These are phyloP conservation scores for Drosophila equinoxialis DNA, from an alignment of 1,140 invertebrate species.

Conservation along the genomic window DNA sequence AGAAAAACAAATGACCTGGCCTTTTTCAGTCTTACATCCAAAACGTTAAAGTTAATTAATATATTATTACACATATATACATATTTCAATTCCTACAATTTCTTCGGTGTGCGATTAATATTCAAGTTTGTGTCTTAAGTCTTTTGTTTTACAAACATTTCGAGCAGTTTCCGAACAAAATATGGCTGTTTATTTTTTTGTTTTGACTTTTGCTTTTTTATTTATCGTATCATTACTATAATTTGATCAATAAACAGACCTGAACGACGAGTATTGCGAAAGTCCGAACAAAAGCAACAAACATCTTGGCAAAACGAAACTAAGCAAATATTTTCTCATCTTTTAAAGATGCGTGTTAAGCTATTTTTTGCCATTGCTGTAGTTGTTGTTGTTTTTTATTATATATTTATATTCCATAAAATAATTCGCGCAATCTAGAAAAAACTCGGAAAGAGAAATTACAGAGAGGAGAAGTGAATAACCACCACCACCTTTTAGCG, in stretches of 20 bases:
- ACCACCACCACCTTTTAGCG: slow-evolving; percentile 59
- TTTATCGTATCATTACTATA: slow-evolving; percentile 57
- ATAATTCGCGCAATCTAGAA: slow-evolving; percentile 67
- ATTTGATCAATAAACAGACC: slow-evolving; percentile 76
- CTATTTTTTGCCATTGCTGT: background rate
- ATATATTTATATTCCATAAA: slow-evolving; percentile 25
- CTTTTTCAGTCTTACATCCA: too few relatives aligned
- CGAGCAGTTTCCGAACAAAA: slow-evolving; percentile 21
- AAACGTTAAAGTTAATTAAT: too few relatives aligned
- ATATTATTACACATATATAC: too few relatives aligned
- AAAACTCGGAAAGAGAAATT: slow-evolving; percentile 78
- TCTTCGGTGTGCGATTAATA: background rate
- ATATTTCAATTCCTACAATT: too few relatives aligned
- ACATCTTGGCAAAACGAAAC: slow-evolving; percentile 29
- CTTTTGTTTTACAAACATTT: slow-evolving; percentile 21
- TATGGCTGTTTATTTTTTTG: slow-evolving; percentile 17
- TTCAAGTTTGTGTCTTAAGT: slow-evolving; percentile 20
- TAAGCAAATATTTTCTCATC: slow-evolving; percentile 71
- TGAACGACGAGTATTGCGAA: slow-evolving; percentile 70
- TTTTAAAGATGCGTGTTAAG: slow-evolving; percentile 54
- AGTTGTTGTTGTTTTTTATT: slow-evolving; percentile 34
- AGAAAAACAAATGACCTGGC: too few relatives aligned
- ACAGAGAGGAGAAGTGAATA: slow-evolving; percentile 32
- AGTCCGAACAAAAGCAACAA: slow-evolving; percentile 59
- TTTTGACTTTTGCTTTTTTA: slow-evolving; percentile 24